A percentile compares a stretch with the other conserved stretches of the same genome.
These are phyloP conservation scores for Nothobranchius furzeri DNA, from an alignment of 2,113 vertebrate genomes.

Conservation along the genomic window DNA sequence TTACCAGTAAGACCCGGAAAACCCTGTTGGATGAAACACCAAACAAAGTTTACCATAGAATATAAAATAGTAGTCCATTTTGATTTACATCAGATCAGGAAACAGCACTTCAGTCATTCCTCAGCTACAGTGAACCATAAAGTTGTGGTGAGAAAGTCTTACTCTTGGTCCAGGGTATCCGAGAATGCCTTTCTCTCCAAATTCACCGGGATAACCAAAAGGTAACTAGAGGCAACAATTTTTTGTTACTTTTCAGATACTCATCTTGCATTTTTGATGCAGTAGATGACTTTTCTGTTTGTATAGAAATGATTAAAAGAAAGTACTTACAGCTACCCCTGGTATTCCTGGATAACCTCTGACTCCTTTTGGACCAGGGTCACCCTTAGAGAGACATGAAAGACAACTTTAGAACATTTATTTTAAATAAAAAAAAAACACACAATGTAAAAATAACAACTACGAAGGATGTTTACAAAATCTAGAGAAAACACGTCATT, in stretches of 20 bases:
- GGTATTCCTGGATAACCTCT: constrained; percentile 76
- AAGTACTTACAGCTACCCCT: constrained; percentile 80
- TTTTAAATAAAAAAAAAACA: not conserved
- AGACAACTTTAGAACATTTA: not conserved
- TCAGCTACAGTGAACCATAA: fast-evolving
- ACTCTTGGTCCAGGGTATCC: constrained; percentile 91
- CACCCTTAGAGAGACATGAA: constrained; percentile 79
- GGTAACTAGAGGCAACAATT: constrained; percentile 73
- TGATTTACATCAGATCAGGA: not conserved
- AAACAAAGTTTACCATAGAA: constrained; percentile 38
- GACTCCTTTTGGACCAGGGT: constrained; percentile 80
- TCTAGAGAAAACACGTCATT: not conserved
- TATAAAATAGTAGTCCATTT: not conserved
- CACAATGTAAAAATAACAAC: not conserved
- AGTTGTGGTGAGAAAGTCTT: constrained; percentile 46
- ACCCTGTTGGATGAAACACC: constrained; percentile 76
- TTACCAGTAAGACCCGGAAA: constrained; percentile 82
- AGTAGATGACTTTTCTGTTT: not conserved
- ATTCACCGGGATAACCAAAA: constrained; percentile 77
- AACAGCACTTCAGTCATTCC: not conserved
- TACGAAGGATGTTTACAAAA: not conserved
- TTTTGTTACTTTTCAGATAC: not conserved
- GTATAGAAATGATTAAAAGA: not conserved
- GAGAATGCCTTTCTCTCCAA: constrained; percentile 90
- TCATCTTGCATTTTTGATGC: not conserved